Base-by-base conservation (phyloP, 2,888 invertebrate genomes). In the Dexiosoma caninum region DNA sequence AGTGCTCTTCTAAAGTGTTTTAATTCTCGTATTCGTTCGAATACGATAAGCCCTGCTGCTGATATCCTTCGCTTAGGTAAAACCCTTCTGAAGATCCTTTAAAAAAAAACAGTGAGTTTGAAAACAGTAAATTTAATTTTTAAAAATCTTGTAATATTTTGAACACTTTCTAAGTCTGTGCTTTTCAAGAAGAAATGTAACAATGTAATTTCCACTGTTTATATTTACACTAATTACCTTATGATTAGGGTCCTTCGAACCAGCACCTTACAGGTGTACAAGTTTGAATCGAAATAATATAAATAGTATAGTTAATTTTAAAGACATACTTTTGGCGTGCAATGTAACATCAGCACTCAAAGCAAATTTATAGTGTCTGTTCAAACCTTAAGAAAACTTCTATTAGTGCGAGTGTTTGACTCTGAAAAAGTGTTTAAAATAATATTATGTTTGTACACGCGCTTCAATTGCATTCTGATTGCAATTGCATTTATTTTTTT, bases 1-100 rank as follows among this genome's bases (percentile, higher is more conserved):
- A 81, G 81, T 72, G 72, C 69, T 77, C 69, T 81, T 69, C 42
- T 46, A 53, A 81, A 72, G 81, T 77, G 81, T 74, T 64, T 44
- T 51, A 30, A 19, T 66, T 46, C 51, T 23, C 30, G 57, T 66
- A 59, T 51, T 51, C 51, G 66, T 44, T 67, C 32, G 10, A 59
- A 75, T 40, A 49, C 40, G 40, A 66, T 51, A 59, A n/a, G 32
- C 40, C 44, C 35, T 40, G 12, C 55, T 35, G 62, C 10, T 59
- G n/a, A 23, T 42, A 75, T 44, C 42, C 32, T 67, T 37, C 40
- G 23, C 32, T 32, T 23, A 9, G 19, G 21, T 66, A 2, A 75
- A 75, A 32, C 30, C 14, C 42, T 67, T 10, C 23, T 23, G 10
- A 9, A 42, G 6, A 49, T 40, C 8, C 35, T 21, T 16, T n/a